Conservation (phyloP, 2,888 invertebrate genomes). For the Phengaris alcon region DNA sequence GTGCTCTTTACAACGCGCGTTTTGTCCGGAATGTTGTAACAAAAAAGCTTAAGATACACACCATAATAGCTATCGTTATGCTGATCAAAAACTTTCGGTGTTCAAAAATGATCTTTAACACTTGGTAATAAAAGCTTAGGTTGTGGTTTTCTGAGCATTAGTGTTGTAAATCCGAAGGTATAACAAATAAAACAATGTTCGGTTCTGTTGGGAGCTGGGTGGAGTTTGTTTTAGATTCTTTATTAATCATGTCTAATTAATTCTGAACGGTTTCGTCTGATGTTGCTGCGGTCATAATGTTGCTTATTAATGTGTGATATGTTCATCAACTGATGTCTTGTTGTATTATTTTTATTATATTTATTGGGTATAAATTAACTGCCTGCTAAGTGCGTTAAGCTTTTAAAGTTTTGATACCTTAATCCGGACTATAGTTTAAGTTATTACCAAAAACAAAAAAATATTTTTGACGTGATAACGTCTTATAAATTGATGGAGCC, state of each 20-base stretch:
- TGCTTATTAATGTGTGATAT: conserved; percentile 24
- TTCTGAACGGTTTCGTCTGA: conserved; percentile 63
- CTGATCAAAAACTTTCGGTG: conserved; percentile 38
- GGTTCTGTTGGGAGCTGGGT: conserved; percentile 65
- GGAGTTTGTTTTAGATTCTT: conserved; percentile 73
- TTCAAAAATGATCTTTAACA: conserved; percentile 44
- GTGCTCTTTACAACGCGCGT: conserved; percentile 76
- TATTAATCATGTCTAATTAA: conserved; percentile 79
- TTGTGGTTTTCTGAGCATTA: conserved; percentile 28
- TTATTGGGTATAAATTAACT: too few relatives aligned
- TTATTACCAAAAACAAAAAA: too few relatives aligned
- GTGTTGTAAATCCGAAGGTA: conserved; percentile 40
- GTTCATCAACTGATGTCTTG: conserved; percentile 18
- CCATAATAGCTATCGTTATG: conserved; percentile 58
- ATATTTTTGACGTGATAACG: too few relatives aligned
- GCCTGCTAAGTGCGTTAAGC: neutral
- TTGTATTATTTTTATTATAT: neutral
- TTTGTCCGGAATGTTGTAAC: conserved; percentile 78
- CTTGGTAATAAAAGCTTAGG: conserved; percentile 37
- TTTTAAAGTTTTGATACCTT: neutral
- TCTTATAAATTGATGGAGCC: too few relatives aligned
- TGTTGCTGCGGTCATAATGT: conserved; percentile 41
- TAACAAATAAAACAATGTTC: conserved; percentile 66
- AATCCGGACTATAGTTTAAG: too few relatives aligned
- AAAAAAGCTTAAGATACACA: conserved; percentile 77